Base-by-base conservation (phyloP, 2,113 vertebrate genomes). In the Amia ocellicauda region DNA sequence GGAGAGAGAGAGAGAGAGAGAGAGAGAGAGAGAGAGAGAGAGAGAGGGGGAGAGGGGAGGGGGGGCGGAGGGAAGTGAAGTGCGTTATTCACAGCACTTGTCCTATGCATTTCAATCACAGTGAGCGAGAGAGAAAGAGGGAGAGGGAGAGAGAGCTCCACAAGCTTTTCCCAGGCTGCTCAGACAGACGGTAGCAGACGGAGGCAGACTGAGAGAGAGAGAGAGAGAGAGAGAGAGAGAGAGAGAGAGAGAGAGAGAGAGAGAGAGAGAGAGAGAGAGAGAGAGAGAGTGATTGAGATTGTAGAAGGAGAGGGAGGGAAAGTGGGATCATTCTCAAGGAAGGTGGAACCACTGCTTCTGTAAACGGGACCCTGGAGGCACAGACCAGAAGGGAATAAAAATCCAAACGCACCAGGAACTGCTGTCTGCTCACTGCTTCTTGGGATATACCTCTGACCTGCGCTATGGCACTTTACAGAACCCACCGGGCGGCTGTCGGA, bases 41-140 rank as follows among this genome's bases (percentile, higher is more conserved):
- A n/a, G 31, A 28, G 26, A 17, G 45, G 26, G 31, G 40, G 14
- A 31, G 63, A 28, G 43, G 54, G 31, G 49, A 24, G 41, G 78
- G 20, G 43, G 43, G 43, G 43, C 3, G 43, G 78, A 73, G 81
- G 74, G 72, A 79, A 81, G 79, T 78, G 79, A 81, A 76, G 80
- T 64, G 77, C 78, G 78, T 86, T 90, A 88, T 89, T 88, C 84
- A 84, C 81, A 69, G 89, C 86, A 86, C 86, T 85, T 88, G 81
- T 87, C 80, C 83, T 86, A 83, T 86, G 80, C 83, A 82, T 88
- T 82, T 82, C 63, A 42, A 67, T 74, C 64, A 68, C 13, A 47
- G 53, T 67, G 64, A 64, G 45, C 14, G 57, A 47, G 52, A 29
- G 50, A 27, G 17, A 31, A 69, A 36, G 75, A 71, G 77, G 69